Evolutionary conservation across 2,888 invertebrate species (phyloP), one percentile per base, ranked within the genome.

Genomic region (Opisthograptis luteolata): DNA sequence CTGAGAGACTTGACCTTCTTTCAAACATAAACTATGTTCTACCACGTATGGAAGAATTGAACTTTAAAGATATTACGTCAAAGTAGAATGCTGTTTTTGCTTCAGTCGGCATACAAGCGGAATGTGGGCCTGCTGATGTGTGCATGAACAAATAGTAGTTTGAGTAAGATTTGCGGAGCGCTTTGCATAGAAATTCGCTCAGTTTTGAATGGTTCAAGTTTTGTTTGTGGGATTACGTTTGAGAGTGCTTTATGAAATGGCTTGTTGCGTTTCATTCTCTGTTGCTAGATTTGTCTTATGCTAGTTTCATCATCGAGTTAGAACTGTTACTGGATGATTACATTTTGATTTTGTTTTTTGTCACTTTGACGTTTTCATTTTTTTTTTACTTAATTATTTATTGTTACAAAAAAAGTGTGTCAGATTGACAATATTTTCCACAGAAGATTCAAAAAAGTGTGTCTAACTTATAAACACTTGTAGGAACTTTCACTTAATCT

Each of bases 161-260:
- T 35, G 39, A 49, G 53, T 53, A 53, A 54, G 53, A 56, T 54
- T 56, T 56, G 59, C 19, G 48, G 48, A 15, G 49, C 40, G 48
- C 45, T 56, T 56, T 53, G 47, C 53, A 56, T 59, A 56, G 52
- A 40, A 53, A 56, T 51, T 43, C 48, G 34, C 47, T 48, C 28
- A 25, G 43, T 51, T 51, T 27, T 36, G 35, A 40, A 43, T 28
- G 27, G 46, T 36, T 39, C 28, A 6, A 36, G 43, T 42, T 52
- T 45, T 51, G 51, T 58, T 52, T 44, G 48, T 20, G n/a, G 47
- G 47, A 45, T 53, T 48, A 48, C 45, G 35, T 36, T n/a, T 32
- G 35, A 41, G 39, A 35, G 39, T 50, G 31, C 46, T 42, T 35
- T 50, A 36, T 35, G 28, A 25, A 36, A 36, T 10, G 35, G 35